phyloP scores from a whole-genome alignment of 2,113 vertebrate species.

The Pelmatolapia mariae region DNA sequence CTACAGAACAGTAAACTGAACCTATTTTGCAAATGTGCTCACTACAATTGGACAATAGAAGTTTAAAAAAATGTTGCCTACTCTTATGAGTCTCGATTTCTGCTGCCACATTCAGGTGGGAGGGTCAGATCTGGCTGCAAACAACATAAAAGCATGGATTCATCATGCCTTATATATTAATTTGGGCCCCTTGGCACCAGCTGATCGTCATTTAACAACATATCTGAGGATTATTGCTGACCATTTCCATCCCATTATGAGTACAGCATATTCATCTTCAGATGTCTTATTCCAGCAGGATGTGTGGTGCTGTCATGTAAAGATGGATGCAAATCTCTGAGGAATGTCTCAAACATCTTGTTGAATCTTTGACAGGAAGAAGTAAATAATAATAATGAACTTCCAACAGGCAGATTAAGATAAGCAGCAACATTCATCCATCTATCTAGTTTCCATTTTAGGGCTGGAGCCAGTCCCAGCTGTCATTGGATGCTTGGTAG shows the following conservation, averaged over 20 bases:
- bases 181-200: not conserved
- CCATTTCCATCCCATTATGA: not conserved
- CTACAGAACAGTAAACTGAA: not conserved
- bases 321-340: not conserved
- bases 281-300: not conserved
- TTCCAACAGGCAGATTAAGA: not conserved
- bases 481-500: not conserved
- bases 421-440: not conserved
- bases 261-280: fast-evolving
- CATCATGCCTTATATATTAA: not conserved
- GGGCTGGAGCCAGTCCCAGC: not conserved
- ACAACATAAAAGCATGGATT: not conserved
- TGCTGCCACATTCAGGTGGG: not conserved
- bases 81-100: not conserved
- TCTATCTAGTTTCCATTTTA: not conserved
- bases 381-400: not conserved
- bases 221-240: not conserved
- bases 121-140: not conserved
- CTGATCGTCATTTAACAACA: fast-evolving
- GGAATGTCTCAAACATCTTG: not conserved
- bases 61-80: not conserved
- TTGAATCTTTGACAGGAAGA: not conserved
- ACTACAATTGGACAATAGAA: not conserved
- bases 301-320: not conserved
- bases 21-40: not conserved